These are phyloP conservation scores for Thunnus maccoyii DNA, from an alignment of 2,113 vertebrate genomes.

Conservation along the genomic window DNA sequence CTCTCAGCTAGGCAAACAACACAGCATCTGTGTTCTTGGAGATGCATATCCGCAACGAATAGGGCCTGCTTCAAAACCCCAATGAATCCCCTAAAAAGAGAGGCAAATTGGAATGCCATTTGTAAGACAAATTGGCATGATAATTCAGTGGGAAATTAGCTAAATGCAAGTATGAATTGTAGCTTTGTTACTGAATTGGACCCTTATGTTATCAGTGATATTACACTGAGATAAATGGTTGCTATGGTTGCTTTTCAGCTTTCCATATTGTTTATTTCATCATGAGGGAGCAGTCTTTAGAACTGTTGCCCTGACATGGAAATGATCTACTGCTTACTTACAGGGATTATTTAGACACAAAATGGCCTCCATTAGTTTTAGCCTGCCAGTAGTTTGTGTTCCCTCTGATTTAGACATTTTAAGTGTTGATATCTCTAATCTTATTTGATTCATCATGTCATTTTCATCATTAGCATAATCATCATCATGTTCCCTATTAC, in stretches of 20 bases:
- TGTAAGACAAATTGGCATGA: constrained; percentile 56
- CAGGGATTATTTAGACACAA: constrained; percentile 38
- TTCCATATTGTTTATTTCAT: constrained; percentile 28
- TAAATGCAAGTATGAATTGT: constrained; percentile 63
- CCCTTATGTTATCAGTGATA: constrained; percentile 40
- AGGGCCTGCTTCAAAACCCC: constrained; percentile 47
- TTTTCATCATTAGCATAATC: constrained; percentile 39
- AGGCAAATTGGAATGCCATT: constrained; percentile 63
- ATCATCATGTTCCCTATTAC: constrained; percentile 27
- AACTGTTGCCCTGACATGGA: constrained; percentile 40
- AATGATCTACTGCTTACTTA: constrained; percentile 38
- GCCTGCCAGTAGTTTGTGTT: constrained; percentile 11
- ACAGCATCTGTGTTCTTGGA: constrained; percentile 70
- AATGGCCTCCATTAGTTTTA: constrained; percentile 45
- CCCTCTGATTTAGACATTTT: constrained; percentile 23
- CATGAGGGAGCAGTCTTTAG: constrained; percentile 25
- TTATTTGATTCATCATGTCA: constrained; percentile 28
- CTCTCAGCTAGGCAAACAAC: constrained; percentile 52
- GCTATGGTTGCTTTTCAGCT: constrained; percentile 59
- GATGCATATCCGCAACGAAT: constrained; percentile 54
- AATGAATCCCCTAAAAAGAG: constrained; percentile 52
- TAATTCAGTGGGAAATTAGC: constrained; percentile 66
- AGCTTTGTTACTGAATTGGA: constrained; percentile 65
- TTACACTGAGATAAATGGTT: constrained; percentile 62
- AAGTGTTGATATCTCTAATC: constrained; percentile 9